Evolutionary conservation across 2,888 invertebrate genomes (phyloP).

Genomic region (Hypercompe scribonia): DNA sequence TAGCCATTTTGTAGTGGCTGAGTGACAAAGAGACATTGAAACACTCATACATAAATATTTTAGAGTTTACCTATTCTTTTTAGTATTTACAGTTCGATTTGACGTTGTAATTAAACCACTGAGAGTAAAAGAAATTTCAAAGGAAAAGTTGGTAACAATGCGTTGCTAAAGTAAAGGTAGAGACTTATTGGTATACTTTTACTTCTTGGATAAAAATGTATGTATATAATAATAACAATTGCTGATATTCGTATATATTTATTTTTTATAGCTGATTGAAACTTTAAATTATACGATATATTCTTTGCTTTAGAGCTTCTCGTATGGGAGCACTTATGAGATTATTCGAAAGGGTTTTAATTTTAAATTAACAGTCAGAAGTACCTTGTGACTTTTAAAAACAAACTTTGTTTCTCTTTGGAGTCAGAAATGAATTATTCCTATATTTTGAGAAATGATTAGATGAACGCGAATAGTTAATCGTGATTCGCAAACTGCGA

Average conservation of each 20-base stretch:
- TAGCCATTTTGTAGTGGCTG: too few relatives aligned
- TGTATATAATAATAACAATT: neutral
- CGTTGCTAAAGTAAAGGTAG: too few relatives aligned
- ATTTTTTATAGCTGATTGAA: neutral
- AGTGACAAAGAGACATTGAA: too few relatives aligned
- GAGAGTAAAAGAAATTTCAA: too few relatives aligned
- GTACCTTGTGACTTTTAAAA: neutral
- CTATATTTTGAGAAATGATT: neutral
- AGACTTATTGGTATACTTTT: too few relatives aligned
- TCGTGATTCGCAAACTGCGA: neutral
- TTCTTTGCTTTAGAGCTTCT: neutral
- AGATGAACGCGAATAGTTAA: neutral
- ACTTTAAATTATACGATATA: neutral
- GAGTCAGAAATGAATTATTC: neutral
- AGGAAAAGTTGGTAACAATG: too few relatives aligned
- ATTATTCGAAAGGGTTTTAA: neutral
- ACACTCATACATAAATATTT: too few relatives aligned
- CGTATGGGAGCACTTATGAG: neutral
- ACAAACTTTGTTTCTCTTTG: neutral
- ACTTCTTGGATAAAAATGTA: too few relatives aligned
- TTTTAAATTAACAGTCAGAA: neutral
- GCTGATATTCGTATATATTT: neutral
- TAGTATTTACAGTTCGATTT: neutral
- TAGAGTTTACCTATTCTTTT: too few relatives aligned
- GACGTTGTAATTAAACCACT: neutral